Base-by-base conservation (phyloP, 1,140 invertebrate species). In the Drosophila busckii region DNA sequence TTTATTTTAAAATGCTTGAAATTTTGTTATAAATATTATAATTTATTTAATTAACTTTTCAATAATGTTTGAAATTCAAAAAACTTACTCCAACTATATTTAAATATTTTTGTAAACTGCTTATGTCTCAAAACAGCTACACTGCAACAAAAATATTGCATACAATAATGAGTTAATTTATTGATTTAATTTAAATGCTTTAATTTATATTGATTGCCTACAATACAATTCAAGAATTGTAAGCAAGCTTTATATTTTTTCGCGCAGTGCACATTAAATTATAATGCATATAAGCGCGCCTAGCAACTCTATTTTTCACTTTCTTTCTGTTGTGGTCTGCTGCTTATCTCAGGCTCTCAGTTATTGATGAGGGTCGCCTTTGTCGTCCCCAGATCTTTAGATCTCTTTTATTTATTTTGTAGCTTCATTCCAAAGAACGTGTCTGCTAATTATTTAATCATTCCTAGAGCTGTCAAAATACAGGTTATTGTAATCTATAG, bases 391-490 rank as follows among this genome's bases (percentile, higher is more conserved):
- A 41, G 42, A 55, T 64, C 59, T 70, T 31, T 19, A 45, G 45
- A 80, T 80, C 53, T 65, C 13, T 40, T 35, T 52, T 45, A 12
- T 28, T 53, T 15, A 17, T 38, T 54, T 46, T 45, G 25, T 29
- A 6, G 16, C 25, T 42, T 50, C 26, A 49, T 26, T 25, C 19
- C 31, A 9, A 9, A 70, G 71, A 78, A 76, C 61, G 66, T 73
- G 61, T 70, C 56, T 53, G 65, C 59, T 82, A 80, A 82, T 80
- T 82, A 75, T 56, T 80, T 70, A 66, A 75, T 80, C 69, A 80
- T 80, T 73, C 54, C 22, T 38, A 44, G 29, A 34, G 40, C 54
- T 73, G 73, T 67, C 73, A 73, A 70, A 78, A 70, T 67, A 78
- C 66, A 67, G 67, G 40, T 52, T 68, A 54, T 19, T 31, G 45